phyloP scores from a whole-genome alignment of 2,113 vertebrate genomes.

The Polyodon spathula region DNA sequence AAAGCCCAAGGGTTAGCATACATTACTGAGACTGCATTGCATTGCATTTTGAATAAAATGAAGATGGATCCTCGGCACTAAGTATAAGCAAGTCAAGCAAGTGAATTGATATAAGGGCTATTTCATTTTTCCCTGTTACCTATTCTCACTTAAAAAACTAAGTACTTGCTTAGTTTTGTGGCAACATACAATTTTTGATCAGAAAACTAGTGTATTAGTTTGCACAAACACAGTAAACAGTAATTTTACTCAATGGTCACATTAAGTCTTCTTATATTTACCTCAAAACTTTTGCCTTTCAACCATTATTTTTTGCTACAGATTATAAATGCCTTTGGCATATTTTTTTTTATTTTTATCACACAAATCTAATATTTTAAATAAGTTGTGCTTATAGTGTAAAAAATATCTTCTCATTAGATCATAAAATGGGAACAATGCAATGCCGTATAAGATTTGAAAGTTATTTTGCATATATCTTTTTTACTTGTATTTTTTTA shows the following conservation, averaged over 20 bases:
- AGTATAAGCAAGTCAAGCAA: constrained; percentile 53
- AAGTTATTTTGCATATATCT: neutral
- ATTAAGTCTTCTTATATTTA: no score
- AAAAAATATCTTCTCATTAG: neutral
- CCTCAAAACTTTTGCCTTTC: constrained; percentile 24
- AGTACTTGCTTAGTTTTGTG: constrained; percentile 52
- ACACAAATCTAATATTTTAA: neutral
- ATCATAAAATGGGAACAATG: neutral
- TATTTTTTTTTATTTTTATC: no score
- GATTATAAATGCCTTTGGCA: neutral
- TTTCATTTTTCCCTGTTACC: constrained; percentile 21
- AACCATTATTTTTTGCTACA: neutral
- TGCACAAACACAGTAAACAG: constrained; percentile 10
- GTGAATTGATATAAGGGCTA: constrained; percentile 56
- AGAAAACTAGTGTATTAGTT: constrained; percentile 19
- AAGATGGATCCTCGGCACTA: constrained; percentile 28
- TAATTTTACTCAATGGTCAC: neutral
- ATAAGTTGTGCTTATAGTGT: neutral
- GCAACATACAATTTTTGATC: constrained; percentile 40
- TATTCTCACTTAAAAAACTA: constrained; percentile 38
- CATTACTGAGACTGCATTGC: neutral
- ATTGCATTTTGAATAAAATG: constrained; percentile 28
- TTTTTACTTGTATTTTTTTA: neutral
- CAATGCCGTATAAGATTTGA: neutral
- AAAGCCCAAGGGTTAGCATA: no score